phyloP scores from a whole-genome alignment of 2,888 invertebrate genomes.

The Slavum lentiscoides region DNA sequence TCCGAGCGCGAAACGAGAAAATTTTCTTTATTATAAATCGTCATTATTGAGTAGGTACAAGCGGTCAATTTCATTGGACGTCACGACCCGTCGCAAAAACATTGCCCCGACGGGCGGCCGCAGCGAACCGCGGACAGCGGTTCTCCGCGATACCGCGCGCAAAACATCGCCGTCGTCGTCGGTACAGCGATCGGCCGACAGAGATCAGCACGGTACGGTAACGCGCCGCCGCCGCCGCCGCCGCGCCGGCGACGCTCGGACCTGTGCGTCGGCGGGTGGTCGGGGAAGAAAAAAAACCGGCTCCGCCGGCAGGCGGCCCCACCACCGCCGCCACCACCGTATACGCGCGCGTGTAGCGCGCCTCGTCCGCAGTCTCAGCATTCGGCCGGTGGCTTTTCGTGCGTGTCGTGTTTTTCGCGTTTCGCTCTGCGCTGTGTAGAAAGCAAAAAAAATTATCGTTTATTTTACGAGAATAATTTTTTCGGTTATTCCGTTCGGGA shows the following conservation, averaged over 20 bases:
- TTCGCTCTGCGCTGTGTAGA: neutral
- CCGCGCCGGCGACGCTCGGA: neutral
- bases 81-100: too few species aligned
- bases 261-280: neutral
- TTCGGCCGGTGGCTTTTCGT: constrained; percentile 31
- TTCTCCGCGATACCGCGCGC: too few species aligned
- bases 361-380: constrained; percentile 30
- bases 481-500: too few species aligned
- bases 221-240: too few species aligned
- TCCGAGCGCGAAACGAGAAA: too few species aligned
- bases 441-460: neutral
- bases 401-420: too few species aligned
- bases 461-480: too few species aligned
- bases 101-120: too few species aligned
- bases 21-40: too few species aligned
- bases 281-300: constrained; percentile 31
- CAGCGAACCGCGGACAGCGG: too few species aligned
- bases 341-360: neutral
- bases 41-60: too few species aligned
- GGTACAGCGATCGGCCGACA: constrained; percentile 12
- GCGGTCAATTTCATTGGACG: too few species aligned
- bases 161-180: neutral
- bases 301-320: constrained; percentile 30
- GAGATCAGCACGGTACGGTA: constrained; percentile 40
- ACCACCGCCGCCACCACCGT: constrained; percentile 39